Base-by-base conservation (phyloP, 2,113 vertebrate species). In the Tiliqua scincoides region DNA sequence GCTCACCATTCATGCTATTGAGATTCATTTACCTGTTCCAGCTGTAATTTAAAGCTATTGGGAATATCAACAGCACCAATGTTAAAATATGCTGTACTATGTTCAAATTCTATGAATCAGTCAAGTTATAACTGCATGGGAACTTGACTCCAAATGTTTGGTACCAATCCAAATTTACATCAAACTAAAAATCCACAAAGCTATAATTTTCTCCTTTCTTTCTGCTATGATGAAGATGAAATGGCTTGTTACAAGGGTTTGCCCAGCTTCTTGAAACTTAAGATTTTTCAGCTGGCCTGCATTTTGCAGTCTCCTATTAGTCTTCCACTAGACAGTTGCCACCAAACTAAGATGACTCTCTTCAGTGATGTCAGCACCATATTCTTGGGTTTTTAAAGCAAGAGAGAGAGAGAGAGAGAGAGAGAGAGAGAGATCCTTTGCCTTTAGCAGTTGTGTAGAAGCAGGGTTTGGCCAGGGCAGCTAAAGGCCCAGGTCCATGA, bases 281-380 rank as follows among this genome's bases (percentile, higher is more conserved):
- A 85, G 30, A 17, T 8, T 78, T 89, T 89, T 92, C 93, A 91
- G 81, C 90, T 92, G 79, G 78, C 82, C 79, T 86, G 77, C 81
- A 81, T 84, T 91, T 93, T 89, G 90, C 80, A 81, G 76, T 91
- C 30, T 65, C 85, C 89, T 87, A 89, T 82, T 93, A 88, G 91
- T 91, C 88, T n/a, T 10, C 90, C 93, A 92, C 91, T 86, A 90
- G 80, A 67, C 75, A 84, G 85, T 21, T 37, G n/a, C 54, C 48
- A 30, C 20, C 43, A 82, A 23, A 68, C 65, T 82, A 54, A 68
- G 20, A 12, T 5, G 12, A 65, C 15, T n/a, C 30, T 32, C 30
- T 23, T 18, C 30, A 61, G 32, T 61, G 18, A 23, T 4, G 23
- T 32, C 15, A 52, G 25, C 14, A 48, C 21, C 37, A 35, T 14